These are phyloP conservation scores for Tethya wilhelma DNA, from an alignment of 37 sponge, comb jelly and placozoan genomes.

Conservation along the genomic window DNA sequence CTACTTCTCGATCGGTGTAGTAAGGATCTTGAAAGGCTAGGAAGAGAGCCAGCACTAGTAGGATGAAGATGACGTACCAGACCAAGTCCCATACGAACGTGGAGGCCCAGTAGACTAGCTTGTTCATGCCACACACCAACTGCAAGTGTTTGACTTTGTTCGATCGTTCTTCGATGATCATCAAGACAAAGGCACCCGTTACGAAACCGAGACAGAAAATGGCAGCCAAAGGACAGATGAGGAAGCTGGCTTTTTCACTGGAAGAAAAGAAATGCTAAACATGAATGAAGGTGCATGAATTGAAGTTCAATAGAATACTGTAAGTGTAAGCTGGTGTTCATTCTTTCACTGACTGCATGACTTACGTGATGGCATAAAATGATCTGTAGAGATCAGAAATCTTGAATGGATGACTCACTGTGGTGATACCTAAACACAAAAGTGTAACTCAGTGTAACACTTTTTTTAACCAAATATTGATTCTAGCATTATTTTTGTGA, in stretches of 20 bases:
- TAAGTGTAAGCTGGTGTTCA: too few relatives aligned
- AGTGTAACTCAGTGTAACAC: too few relatives aligned
- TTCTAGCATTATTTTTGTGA: too few relatives aligned
- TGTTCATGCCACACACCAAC: conserved; percentile 84
- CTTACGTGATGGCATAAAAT: conserved; percentile 32
- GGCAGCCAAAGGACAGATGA: conserved; percentile 75
- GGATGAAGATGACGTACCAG: conserved; percentile 32
- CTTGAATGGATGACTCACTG: conserved; percentile 60
- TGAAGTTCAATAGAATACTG: too few relatives aligned
- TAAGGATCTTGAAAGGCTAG: conserved; percentile 45
- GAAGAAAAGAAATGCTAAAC: not conserved
- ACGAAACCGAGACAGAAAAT: conserved; percentile 91
- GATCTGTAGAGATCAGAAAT: conserved; percentile 43
- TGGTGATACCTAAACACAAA: not conserved
- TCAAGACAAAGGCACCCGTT: conserved; percentile 75
- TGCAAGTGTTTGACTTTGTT: conserved; percentile 83
- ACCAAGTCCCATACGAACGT: conserved; percentile 87
- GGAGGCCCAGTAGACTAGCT: conserved; percentile 84
- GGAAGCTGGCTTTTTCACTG: conserved; percentile 60
- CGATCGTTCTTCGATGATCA: conserved; percentile 80
- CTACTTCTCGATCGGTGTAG: conserved; percentile 34
- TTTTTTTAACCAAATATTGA: too few relatives aligned
- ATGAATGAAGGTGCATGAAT: too few relatives aligned
- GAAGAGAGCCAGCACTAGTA: conserved; percentile 42
- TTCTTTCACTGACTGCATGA: too few relatives aligned